A percentile compares a stretch with the other conserved stretches of the same genome.
Evolutionary conservation across 1,140 invertebrate genomes (phyloP).

Genomic region (Steinernema feltiae): DNA sequence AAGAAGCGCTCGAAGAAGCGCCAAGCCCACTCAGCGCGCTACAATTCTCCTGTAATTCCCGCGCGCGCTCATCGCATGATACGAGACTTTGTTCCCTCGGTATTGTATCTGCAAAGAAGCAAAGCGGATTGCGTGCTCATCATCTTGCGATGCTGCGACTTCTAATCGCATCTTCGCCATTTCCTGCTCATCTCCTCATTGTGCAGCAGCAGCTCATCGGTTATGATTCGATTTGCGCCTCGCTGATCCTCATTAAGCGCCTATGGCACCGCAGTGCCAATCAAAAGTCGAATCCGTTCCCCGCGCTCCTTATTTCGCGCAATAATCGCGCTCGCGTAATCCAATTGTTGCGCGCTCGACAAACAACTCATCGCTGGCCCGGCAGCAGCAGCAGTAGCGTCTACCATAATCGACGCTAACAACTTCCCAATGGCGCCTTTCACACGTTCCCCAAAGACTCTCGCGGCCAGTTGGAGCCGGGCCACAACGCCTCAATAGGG

Average conservation of each 20-base stretch:
- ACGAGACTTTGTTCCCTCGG: no score
- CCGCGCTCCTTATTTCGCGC: neutral
- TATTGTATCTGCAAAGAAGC: no score
- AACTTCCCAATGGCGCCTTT: neutral
- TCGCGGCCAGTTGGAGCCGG: neutral
- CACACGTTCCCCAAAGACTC: neutral
- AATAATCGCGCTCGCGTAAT: conserved; percentile 3
- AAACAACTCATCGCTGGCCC: neutral
- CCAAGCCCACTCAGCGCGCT: no score
- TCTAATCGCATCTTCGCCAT: no score
- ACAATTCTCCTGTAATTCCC: no score
- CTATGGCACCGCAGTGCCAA: neutral
- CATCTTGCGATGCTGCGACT: no score
- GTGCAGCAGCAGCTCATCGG: no score
- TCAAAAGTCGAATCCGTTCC: neutral
- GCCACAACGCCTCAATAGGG: neutral
- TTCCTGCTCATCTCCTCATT: no score
- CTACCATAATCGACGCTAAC: neutral
- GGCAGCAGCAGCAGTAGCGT: neutral
- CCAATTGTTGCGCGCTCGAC: neutral
- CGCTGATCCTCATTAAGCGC: conserved; percentile 1
- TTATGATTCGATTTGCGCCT: neutral
- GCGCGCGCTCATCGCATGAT: no score
- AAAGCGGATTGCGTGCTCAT: no score
- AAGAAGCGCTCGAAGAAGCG: no score